Evolutionary conservation across 1,140 invertebrate genomes (phyloP), one percentile per base, ranked within the genome.

Genomic region (Coenobita brevimanus): DNA sequence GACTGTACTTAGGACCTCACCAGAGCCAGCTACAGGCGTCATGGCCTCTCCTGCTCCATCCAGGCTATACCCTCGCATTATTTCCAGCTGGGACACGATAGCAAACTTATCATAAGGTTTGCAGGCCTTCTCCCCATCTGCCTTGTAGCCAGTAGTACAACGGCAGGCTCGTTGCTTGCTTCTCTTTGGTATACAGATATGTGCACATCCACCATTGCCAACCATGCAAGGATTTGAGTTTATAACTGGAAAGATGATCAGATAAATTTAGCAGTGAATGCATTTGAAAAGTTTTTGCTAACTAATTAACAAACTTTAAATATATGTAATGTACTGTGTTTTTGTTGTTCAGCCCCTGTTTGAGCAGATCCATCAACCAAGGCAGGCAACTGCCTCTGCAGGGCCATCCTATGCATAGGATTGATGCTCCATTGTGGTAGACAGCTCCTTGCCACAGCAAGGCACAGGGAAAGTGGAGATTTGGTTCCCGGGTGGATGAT

Each of bases 171-270:
- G 93, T 0, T 95, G 94, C 0, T 95, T 94, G 0, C 94, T 94
- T 0, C 95, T 94, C 3, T 94, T 94, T 0, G 98, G 98, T 15
- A 99, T 94, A 92, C 98, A 99, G 21, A 99, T 94, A 71, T 99
- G 98, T 89, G 97, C 96, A 93, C 98, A 99, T 0, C 95, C 97
- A 0, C 98, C 98, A 91, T 99, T 99, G 89, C 95, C 96, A 13
- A 93, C 94, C 17, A 96, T 93, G 92, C 98, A 99, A 0, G 97
- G 97, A 93, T 99, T 97, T 82, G 95, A 95, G 50, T 95, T 94
- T 86, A 95, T 84, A 86, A 89, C 79, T 82, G 69, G 33, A 82
- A 82, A 60, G 27, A 78, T 27, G 41, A 43, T 62, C 50, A 62
- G 36, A n/a, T 50, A 54, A 79, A 79, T 13, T 30, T 24, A 80